Evolutionary conservation across 2,113 vertebrate species (phyloP).

Genomic region (Gnathonemus echidnorhynchus): DNA sequence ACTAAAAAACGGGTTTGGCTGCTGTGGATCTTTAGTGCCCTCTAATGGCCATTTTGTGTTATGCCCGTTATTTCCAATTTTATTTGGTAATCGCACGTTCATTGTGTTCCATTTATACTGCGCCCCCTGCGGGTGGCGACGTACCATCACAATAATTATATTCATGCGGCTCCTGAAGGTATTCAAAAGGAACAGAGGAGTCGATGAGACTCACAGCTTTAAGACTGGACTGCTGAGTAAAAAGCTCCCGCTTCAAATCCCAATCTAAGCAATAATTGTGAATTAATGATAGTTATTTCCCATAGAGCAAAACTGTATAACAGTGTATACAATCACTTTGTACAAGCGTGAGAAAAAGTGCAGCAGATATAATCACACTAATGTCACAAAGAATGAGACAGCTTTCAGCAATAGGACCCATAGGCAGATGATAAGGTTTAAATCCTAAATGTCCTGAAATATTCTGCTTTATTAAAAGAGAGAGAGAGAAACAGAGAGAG

Average conservation of each 20-base stretch:
- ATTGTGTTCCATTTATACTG: background rate
- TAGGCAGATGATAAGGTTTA: background rate
- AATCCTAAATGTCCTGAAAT: background rate
- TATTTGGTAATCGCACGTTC: background rate
- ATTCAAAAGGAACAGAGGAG: background rate
- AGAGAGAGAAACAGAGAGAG: background rate
- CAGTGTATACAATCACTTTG: background rate
- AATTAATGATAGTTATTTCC: background rate
- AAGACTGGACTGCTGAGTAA: background rate
- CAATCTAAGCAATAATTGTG: background rate
- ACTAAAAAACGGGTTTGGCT: background rate
- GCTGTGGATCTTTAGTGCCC: conserved; percentile 23
- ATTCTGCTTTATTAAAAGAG: background rate
- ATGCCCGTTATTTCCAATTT: background rate
- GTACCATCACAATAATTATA: background rate
- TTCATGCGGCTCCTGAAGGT: background rate
- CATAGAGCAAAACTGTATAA: background rate
- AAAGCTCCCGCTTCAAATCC: background rate
- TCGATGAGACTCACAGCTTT: background rate
- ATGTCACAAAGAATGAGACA: background rate
- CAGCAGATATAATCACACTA: background rate
- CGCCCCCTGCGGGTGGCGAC: background rate
- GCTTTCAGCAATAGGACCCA: background rate
- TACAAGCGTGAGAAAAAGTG: background rate
- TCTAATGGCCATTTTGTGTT: conserved; percentile 26